A percentile compares a stretch with the other conserved stretches of the same genome.
Conservation (phyloP, 2,797 vertebrate genomes). For the Sibirionetta formosa region DNA sequence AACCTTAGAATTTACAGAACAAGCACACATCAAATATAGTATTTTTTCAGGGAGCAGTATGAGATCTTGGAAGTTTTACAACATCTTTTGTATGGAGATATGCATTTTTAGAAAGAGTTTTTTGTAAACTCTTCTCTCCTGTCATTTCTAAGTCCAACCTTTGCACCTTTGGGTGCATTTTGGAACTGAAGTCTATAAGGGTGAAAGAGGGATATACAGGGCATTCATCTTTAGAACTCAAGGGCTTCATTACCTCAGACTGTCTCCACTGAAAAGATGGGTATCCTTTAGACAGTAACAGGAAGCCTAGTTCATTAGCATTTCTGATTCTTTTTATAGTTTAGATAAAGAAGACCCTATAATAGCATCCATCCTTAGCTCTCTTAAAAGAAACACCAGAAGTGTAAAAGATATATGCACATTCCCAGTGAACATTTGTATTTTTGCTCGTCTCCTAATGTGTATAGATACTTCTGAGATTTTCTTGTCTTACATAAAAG, state of each 20-base stretch:
- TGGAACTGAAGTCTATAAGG: background rate
- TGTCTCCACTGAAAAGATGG: background rate
- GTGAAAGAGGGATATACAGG: background rate
- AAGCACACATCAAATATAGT: rapidly evolving
- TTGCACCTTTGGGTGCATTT: background rate
- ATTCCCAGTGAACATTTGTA: background rate
- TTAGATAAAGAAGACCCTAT: background rate
- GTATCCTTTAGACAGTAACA: too few relatives aligned
- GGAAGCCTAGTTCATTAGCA: background rate
- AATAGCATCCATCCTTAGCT: background rate
- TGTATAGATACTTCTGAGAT: background rate
- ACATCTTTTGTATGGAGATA: rapidly evolving
- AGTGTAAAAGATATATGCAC: background rate
- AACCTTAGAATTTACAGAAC: background rate
- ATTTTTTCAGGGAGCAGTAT: background rate
- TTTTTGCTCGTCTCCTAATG: background rate
- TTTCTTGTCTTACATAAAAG: background rate
- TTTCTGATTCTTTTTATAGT: background rate
- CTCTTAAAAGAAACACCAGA: background rate
- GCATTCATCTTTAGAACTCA: background rate
- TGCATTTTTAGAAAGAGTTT: background rate
- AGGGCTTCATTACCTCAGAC: background rate
- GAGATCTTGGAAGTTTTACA: background rate
- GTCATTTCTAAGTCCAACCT: background rate
- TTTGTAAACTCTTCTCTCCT: background rate